Percentiles rank a stretch among this genome's conserved stretches.
phyloP scores from a whole-genome alignment of 2,888 invertebrate species.

The Macrophya alboannulata region DNA sequence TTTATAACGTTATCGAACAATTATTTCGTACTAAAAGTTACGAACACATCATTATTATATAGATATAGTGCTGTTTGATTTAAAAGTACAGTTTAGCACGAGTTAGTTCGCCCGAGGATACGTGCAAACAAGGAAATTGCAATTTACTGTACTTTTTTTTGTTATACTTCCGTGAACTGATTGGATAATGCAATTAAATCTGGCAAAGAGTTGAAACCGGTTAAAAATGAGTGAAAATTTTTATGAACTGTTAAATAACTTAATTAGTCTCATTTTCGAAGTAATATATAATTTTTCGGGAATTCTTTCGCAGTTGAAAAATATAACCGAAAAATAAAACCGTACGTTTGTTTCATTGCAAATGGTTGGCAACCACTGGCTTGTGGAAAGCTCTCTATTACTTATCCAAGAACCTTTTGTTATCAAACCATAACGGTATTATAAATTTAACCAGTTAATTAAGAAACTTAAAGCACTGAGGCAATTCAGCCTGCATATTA shows the following conservation, averaged over 20 bases:
- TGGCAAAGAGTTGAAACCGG: not conserved
- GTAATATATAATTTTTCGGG: not conserved
- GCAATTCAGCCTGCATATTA: conserved; percentile 34
- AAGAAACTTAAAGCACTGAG: conserved; percentile 34
- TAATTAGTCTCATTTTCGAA: not conserved
- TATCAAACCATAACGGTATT: conserved; percentile 28
- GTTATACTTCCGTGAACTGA: not conserved
- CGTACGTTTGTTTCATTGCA: not conserved
- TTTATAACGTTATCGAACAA: not conserved
- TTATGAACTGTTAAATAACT: not conserved
- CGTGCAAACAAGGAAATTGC: not conserved
- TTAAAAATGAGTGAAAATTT: not conserved
- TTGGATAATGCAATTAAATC: conserved; percentile 3
- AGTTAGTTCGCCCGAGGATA: not conserved
- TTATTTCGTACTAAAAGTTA: not conserved
- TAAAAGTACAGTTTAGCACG: not conserved
- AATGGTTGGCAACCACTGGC: conserved; percentile 10
- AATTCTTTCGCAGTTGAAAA: not conserved
- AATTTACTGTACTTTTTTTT: not conserved
- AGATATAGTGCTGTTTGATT: not conserved
- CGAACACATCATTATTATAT: not conserved
- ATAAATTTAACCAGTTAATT: conserved; percentile 30
- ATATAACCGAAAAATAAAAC: not conserved
- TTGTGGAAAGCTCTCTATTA: not conserved
- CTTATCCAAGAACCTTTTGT: conserved; percentile 6